phyloP scores from a whole-genome alignment of 1,140 invertebrate species.

The Babylonia areolata region DNA sequence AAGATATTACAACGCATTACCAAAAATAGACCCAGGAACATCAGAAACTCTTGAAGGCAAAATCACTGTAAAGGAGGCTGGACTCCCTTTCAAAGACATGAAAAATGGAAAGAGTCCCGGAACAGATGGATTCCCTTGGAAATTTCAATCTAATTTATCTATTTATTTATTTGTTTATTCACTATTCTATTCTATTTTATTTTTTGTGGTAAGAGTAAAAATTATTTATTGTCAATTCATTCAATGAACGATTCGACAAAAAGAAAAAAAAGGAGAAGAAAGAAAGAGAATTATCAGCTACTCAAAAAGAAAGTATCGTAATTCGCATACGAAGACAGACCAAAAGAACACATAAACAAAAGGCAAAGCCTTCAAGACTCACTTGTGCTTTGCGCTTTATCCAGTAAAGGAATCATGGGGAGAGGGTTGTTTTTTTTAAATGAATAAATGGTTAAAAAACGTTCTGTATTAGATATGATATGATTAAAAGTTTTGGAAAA shows the following conservation, averaged over 20 bases:
- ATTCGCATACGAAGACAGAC: not conserved
- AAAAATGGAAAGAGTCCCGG: conserved; percentile 5
- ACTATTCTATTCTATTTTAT: no score
- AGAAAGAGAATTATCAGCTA: not conserved
- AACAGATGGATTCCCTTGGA: no score
- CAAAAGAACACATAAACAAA: not conserved
- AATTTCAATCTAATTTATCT: no score
- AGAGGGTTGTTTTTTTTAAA: no score
- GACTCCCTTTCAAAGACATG: not conserved
- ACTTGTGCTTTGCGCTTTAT: no score
- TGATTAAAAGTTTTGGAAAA: no score
- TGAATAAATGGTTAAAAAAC: no score
- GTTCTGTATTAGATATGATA: no score
- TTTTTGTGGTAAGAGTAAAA: not conserved
- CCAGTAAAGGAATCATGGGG: no score
- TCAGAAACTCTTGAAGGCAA: not conserved
- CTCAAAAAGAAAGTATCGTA: not conserved
- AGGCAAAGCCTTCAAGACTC: no score
- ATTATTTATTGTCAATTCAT: not conserved
- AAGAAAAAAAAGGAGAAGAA: not conserved
- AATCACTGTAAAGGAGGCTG: not conserved
- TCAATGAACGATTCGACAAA: not conserved
- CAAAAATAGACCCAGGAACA: not conserved
- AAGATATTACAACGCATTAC: not conserved
- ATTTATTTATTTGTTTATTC: no score